A percentile compares a stretch with the other conserved stretches of the same genome.
Conservation (phyloP, 1,140 invertebrate species). For the Saxidomus purpurata region DNA sequence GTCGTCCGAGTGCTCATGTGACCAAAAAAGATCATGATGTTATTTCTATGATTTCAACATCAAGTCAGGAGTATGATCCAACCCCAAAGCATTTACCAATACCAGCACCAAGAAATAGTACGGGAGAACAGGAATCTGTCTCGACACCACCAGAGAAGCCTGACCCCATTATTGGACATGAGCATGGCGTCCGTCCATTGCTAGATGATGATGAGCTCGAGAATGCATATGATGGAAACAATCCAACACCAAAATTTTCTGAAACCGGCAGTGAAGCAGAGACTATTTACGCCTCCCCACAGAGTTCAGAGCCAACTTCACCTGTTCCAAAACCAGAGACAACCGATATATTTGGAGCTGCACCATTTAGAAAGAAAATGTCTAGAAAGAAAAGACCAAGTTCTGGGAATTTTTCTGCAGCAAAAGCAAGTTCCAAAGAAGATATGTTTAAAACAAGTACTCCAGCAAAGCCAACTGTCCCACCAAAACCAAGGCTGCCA, state of each 20-base stretch:
- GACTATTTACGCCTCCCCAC: constrained; percentile 10
- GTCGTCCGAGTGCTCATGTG: constrained; percentile 76
- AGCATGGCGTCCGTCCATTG: constrained; percentile 93
- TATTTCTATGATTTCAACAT: constrained; percentile 63
- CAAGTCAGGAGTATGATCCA: constrained; percentile 66
- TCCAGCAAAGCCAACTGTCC: constrained; percentile 30
- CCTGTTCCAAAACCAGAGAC: constrained; percentile 66
- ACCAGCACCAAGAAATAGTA: constrained; percentile 15
- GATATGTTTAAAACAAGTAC: constrained; percentile 35
- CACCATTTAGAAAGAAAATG: constrained; percentile 83
- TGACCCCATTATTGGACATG: constrained; percentile 90
- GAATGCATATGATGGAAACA: constrained; percentile 83
- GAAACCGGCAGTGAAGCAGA: constrained; percentile 44
- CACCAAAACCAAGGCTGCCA: constrained; percentile 54
- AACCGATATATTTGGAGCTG: constrained; percentile 85
- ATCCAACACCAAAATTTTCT: not conserved
- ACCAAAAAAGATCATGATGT: constrained; percentile 67
- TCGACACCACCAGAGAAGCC: constrained; percentile 41
- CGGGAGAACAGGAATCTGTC: constrained; percentile 36
- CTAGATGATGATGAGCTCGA: constrained; percentile 93
- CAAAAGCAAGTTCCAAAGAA: constrained; percentile 55
- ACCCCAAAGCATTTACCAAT: constrained; percentile 52
- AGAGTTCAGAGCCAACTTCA: constrained; percentile 40
- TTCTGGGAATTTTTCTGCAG: constrained; percentile 46
- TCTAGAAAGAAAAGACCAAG: constrained; percentile 78